phyloP scores from a whole-genome alignment of 1,140 invertebrate genomes.

The Steinernema khuongi region DNA sequence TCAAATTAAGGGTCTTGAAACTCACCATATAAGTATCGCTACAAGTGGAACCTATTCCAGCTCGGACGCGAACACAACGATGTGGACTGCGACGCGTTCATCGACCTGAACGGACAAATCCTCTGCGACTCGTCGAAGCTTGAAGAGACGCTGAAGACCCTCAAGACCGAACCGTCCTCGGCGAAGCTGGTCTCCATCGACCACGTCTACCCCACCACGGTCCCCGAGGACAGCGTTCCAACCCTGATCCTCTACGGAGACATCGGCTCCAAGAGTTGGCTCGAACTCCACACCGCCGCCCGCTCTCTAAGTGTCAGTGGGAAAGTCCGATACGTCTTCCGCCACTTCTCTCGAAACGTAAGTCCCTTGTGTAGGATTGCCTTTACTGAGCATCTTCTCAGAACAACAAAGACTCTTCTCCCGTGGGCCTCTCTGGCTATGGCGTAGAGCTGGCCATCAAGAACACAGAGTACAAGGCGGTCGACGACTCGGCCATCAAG shows the following conservation, averaged over 20 bases:
- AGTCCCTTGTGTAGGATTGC: conserved; percentile 23
- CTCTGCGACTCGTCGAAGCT: conserved; percentile 25
- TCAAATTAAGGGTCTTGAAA: too few species aligned
- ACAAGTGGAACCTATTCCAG: conserved; percentile 3
- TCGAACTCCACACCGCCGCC: conserved; percentile 29
- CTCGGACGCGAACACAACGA: conserved; percentile 24
- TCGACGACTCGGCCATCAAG: conserved; percentile 74
- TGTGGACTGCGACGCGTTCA: conserved; percentile 25
- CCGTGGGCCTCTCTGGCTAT: conserved; percentile 83
- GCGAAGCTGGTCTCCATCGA: conserved; percentile 27
- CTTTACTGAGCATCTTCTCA: conserved; percentile 7
- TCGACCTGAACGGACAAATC: conserved; percentile 31
- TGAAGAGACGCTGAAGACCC: conserved; percentile 15
- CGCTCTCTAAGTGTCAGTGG: neutral
- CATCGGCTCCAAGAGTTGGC: conserved; percentile 21
- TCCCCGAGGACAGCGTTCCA: neutral
- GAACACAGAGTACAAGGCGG: conserved; percentile 97
- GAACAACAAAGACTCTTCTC: neutral
- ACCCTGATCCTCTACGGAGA: conserved; percentile 36
- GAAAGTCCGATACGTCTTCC: conserved; percentile 23
- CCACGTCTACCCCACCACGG: conserved; percentile 27
- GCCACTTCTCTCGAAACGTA: conserved; percentile 23
- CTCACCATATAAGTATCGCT: too few species aligned
- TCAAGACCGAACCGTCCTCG: neutral
- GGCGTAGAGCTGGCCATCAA: conserved; percentile 97